Base-by-base conservation (phyloP, 2,797 vertebrate genomes). In the Anas bernieri region DNA sequence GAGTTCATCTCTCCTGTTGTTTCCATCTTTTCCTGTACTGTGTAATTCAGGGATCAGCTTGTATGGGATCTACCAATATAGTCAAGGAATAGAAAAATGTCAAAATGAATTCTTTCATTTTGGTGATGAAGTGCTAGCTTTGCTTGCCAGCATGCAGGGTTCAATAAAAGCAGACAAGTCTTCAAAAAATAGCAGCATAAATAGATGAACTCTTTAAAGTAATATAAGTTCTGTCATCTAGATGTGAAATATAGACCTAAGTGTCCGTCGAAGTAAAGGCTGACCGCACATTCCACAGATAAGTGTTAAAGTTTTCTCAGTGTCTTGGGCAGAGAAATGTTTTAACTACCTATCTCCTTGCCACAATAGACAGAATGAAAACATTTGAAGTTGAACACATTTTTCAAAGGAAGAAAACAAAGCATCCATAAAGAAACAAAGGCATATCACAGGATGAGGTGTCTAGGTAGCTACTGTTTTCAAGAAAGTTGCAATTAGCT, bases 141-240 rank as follows among this genome's bases (percentile, higher is more conserved):
- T 93, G 89, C 94, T 90, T 58, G 88, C 96, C 86, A 82, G 96
- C 93, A 76, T 0, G 37, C 95, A 89, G 89, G 92, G 94, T 93
- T 98, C 98, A 97, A 97, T 98, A 98, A 98, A 91, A 67, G 94
- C 91, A 93, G 98, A 97, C 97, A 97, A 96, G 96, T 73, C 96
- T 97, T 97, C 97, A 97, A 97, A 97, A 98, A 97, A 98, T 85
- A 85, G 96, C 95, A 68, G 97, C 97, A 97, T 97, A 97, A 98
- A 98, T 96, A 98, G 97, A 98, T 97, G 98, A 97, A 96, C 94
- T 97, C 96, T 97, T 98, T 98, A 97, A 97, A 95, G 97, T 96
- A 97, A 98, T 97, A 97, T 83, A 97, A 97, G 95, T 96, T 95
- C 97, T 98, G 97, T 97, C 98, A 97, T 92, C 93, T 80, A 25